Percentiles rank a stretch among this genome's conserved stretches.
Conservation (phyloP, 2,797 vertebrate genomes). For the Phoeniculus purpureus region DNA sequence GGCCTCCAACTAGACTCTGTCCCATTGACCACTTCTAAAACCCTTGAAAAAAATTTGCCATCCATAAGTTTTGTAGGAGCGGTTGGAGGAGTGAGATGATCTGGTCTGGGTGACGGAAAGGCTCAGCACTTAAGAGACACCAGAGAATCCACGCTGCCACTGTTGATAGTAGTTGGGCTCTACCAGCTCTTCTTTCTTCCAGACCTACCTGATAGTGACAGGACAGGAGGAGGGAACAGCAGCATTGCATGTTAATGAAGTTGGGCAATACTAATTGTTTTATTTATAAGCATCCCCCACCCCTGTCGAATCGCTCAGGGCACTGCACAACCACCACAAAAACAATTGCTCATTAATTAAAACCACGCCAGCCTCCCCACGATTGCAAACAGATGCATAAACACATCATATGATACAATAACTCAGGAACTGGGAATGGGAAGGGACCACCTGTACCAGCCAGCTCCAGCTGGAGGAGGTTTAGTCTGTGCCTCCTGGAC, state of each 20-base stretch:
- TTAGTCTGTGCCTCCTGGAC: neutral
- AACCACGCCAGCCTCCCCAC: slow-evolving; percentile 44
- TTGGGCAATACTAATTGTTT: slow-evolving; percentile 57
- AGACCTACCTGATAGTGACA: neutral
- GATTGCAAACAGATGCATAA: slow-evolving; percentile 64
- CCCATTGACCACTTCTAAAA: no score
- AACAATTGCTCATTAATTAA: slow-evolving; percentile 75
- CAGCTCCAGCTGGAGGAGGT: neutral
- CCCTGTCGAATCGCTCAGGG: slow-evolving; percentile 45
- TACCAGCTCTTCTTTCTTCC: neutral
- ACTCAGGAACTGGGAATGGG: slow-evolving; percentile 22
- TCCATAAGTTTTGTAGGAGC: neutral
- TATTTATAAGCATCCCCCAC: slow-evolving; percentile 67
- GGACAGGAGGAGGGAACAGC: neutral
- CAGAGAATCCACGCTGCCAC: neutral
- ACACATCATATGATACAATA: slow-evolving; percentile 46
- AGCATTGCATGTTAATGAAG: slow-evolving; percentile 43
- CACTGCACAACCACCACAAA: slow-evolving; percentile 59
- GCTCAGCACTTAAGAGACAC: neutral
- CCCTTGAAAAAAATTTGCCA: neutral
- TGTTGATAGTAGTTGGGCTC: neutral
- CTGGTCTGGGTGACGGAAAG: neutral
- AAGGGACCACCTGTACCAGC: slow-evolving; percentile 64
- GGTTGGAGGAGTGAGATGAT: neutral
- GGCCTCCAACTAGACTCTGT: no score